These are phyloP conservation scores for Anodontia alba DNA, from an alignment of 2,888 invertebrate genomes.

Conservation along the genomic window DNA sequence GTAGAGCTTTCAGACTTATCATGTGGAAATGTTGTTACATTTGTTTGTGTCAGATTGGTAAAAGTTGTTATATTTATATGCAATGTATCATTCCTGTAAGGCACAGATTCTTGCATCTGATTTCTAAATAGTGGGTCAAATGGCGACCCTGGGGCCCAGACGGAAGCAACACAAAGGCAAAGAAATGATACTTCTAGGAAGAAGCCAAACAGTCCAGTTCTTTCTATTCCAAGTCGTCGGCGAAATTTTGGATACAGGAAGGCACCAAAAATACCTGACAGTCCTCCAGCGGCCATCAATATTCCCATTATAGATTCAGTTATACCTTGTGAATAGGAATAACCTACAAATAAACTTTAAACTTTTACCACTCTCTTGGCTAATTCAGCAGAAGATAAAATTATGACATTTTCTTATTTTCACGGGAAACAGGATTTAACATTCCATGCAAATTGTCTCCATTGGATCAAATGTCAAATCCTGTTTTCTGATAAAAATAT, in stretches of 20 bases:
- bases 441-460: too few relatives aligned
- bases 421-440: too few relatives aligned
- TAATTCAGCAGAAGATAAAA: too few relatives aligned
- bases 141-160: constrained; percentile 86
- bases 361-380: too few relatives aligned
- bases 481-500: too few relatives aligned
- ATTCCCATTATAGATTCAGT: constrained; percentile 85
- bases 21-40: not conserved
- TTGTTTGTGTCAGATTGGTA: not conserved
- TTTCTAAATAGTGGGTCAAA: constrained; percentile 79
- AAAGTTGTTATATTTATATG: not conserved
- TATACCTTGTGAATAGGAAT: constrained; percentile 85
- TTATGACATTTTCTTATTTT: too few relatives aligned
- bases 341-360: constrained; percentile 84
- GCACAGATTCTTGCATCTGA: not conserved
- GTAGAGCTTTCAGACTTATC: not conserved
- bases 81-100: not conserved
- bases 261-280: constrained; percentile 86
- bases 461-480: too few relatives aligned
- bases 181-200: constrained; percentile 81
- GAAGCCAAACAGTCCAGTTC: constrained; percentile 83
- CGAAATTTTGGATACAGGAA: constrained; percentile 85
- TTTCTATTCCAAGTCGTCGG: constrained; percentile 79
- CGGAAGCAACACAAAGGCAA: constrained; percentile 84
- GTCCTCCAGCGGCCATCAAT: constrained; percentile 85